Percentiles rank a stretch among this genome's conserved stretches.
Conservation (phyloP, 2,797 vertebrate species). For the Meriones psammophilus region DNA sequence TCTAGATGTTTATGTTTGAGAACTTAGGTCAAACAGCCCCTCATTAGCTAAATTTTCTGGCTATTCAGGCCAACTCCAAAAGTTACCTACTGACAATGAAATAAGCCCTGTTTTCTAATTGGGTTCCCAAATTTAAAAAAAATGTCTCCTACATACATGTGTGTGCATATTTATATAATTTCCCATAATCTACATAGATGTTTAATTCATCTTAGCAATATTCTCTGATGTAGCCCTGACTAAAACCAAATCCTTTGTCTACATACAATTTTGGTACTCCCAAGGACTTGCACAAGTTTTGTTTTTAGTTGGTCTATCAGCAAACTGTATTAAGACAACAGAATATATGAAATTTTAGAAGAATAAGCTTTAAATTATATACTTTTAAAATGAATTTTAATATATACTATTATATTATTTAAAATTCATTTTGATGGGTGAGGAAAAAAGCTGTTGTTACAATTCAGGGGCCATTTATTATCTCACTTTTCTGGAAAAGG, state of each 20-base stretch:
- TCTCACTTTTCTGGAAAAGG: neutral
- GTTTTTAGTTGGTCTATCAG: neutral
- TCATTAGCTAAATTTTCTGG: conserved; percentile 22
- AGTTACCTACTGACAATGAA: neutral
- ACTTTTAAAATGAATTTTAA: conserved; percentile 8
- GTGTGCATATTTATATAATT: neutral
- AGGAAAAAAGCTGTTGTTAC: neutral
- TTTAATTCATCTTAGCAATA: conserved; percentile 39
- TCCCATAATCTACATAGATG: conserved; percentile 9
- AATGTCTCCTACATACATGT: neutral
- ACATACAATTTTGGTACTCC: no score
- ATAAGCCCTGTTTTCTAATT: neutral
- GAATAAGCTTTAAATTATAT: neutral
- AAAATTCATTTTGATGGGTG: neutral
- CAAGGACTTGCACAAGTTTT: neutral
- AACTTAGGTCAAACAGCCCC: neutral
- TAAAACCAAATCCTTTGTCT: neutral
- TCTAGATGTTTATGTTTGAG: neutral
- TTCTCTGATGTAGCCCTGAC: neutral
- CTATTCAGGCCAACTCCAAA: neutral
- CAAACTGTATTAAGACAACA: neutral
- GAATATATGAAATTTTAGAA: neutral
- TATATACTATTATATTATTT: neutral
- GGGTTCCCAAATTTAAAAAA: neutral
- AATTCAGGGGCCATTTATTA: neutral